phyloP scores from a whole-genome alignment of 2,113 vertebrate genomes.

The Zosterops hypoxanthus region DNA sequence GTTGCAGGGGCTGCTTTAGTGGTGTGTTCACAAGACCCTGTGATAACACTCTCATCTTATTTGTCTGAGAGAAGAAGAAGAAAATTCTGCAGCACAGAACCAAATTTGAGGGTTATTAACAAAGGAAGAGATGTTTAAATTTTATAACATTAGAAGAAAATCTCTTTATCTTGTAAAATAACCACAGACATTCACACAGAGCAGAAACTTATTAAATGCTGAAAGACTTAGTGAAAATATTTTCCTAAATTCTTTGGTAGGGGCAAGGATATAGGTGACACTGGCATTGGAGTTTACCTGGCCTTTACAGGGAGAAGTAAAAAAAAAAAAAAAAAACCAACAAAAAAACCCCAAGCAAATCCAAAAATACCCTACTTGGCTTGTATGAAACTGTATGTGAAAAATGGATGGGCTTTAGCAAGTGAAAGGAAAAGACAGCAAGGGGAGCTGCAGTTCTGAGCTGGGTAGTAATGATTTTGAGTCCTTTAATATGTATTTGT shows the following conservation, averaged over 20 bases:
- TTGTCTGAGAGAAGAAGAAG: neutral
- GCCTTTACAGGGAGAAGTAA: neutral
- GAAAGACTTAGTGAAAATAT: neutral
- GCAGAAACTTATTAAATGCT: neutral
- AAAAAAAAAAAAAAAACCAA: neutral
- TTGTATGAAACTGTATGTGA: conserved; percentile 53
- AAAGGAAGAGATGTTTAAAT: neutral
- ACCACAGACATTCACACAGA: neutral
- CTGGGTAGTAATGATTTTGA: conserved; percentile 67
- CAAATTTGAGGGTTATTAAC: neutral
- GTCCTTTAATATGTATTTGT: conserved; percentile 79
- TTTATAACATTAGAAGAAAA: neutral
- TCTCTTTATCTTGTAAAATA: neutral
- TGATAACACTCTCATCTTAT: neutral
- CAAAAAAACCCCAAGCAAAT: neutral
- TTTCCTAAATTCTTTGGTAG: neutral
- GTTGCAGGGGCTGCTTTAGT: neutral
- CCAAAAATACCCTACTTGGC: conserved; percentile 1
- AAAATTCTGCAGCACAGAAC: neutral
- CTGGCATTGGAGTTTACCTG: neutral
- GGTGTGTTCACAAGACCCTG: neutral
- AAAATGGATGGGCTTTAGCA: conserved; percentile 1
- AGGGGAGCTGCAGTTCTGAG: conserved; percentile 74
- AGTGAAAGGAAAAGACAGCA: neutral
- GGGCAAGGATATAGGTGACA: neutral